Evolutionary conservation across 2,797 vertebrate species (phyloP), one percentile per base, ranked within the genome.

Genomic region (Perodicticus potto): DNA sequence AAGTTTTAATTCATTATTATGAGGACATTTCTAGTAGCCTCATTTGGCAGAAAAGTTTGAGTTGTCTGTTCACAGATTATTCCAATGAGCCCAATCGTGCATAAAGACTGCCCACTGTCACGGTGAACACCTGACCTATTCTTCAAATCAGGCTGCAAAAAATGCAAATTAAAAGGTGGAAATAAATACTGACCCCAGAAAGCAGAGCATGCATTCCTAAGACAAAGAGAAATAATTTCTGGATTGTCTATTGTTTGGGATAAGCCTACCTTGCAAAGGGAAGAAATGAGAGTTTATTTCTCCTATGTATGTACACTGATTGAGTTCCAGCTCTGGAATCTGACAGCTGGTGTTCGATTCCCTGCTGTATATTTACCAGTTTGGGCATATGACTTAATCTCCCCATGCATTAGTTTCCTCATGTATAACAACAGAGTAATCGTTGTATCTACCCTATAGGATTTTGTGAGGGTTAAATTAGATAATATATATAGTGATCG

Each of bases 241-340:
- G 65, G 63, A 80, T 81, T 84, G 73, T 34, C 59, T 72, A 37
- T 55, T 70, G n/a, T 67, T 86, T 84, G 45, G 12, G 16, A 73
- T 86, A 74, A 94, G 43, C 19, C 80, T 55, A 34, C 29, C 37
- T 65, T 87, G 69, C 13, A 89, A 92, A 88, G 43, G 86, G 29
- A 87, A 85, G 11, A 70, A 65, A 29, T 55, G n/a, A 67, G 63
- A 69, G 22, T 43, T 70, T 78, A 20, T 57, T 78, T 80, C 55
- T 82, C 80, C 61, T 37, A 11, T 80, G 22, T 63, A 29, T 10
- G 5, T 53, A 25, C 32, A 22, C 7, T 72, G 49, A 76, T 57
- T 49, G 25, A 67, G 11, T 57, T 93, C 77, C 82, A 86, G 59
- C 83, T 94, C 49, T 72, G 81, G 20, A 74, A 91, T 90, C 72